phyloP scores from a whole-genome alignment of 2,797 vertebrate genomes.

The Fistularia commersonii region DNA sequence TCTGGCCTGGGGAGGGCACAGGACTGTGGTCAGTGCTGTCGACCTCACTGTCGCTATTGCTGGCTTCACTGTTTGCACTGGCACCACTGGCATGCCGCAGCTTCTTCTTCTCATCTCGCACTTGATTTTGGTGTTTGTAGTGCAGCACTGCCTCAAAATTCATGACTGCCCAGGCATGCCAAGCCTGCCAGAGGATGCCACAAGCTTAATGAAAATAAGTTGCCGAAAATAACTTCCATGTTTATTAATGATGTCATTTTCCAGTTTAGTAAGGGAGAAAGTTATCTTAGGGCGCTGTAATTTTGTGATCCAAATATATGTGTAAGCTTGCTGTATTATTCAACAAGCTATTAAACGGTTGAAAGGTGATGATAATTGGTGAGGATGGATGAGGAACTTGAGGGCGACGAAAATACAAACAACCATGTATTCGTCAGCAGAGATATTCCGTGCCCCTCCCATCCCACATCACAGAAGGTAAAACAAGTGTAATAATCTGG shows the following conservation, averaged over 20 bases:
- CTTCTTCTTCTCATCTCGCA: conserved; percentile 94
- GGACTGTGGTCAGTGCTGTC: conserved; percentile 93
- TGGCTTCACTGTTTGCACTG: conserved; percentile 88
- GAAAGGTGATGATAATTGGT: conserved; percentile 14
- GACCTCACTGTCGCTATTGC: conserved; percentile 92
- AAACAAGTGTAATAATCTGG: conserved; percentile 2
- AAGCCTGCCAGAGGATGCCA: conserved; percentile 79
- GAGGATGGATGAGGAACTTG: conserved; percentile 13
- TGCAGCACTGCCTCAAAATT: conserved; percentile 98
- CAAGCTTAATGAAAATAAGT: conserved; percentile 10
- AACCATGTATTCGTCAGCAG: conserved; percentile 16
- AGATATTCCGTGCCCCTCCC: conserved; percentile 18
- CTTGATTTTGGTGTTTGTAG: conserved; percentile 96
- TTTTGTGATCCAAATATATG: conserved; percentile 29
- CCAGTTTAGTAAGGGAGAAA: conserved; percentile 29
- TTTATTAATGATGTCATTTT: conserved; percentile 38
- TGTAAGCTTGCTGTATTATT: conserved; percentile 30
- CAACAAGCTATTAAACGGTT: conserved; percentile 31
- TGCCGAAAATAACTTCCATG: conserved; percentile 27
- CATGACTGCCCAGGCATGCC: conserved; percentile 99
- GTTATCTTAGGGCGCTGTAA: conserved; percentile 7
- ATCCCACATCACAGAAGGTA: conserved; percentile 10
- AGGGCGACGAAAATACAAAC: not conserved
- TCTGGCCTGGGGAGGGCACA: conserved; percentile 89
- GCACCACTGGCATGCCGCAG: conserved; percentile 86